Conservation (phyloP, 23 tunicate species). For the Trididemnum clinides region DNA sequence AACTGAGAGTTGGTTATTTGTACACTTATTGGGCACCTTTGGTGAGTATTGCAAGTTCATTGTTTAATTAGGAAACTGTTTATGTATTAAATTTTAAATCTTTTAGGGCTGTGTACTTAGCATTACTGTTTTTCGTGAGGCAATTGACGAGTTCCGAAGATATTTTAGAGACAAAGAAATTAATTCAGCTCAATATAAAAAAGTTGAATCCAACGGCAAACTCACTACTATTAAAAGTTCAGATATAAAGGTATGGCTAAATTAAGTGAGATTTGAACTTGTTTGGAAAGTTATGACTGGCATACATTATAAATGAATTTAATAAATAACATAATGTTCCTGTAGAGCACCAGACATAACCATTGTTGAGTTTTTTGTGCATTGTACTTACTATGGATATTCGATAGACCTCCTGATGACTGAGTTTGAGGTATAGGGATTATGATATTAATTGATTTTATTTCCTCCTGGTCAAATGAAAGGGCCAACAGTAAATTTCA, state of each 20-base stretch:
- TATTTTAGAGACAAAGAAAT: constrained; percentile 85
- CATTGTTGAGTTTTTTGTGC: too few relatives aligned
- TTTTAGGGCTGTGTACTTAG: constrained; percentile 80
- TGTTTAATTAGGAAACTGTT: background rate
- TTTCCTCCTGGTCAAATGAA: too few relatives aligned
- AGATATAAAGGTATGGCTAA: constrained; percentile 41
- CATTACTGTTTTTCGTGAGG: constrained; percentile 85
- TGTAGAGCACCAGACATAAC: too few relatives aligned
- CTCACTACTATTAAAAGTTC: constrained; percentile 33
- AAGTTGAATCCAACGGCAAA: constrained; percentile 53
- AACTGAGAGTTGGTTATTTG: constrained; percentile 75
- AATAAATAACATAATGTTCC: too few relatives aligned
- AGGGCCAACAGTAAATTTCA: too few relatives aligned
- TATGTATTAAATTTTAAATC: background rate
- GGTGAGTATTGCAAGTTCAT: constrained; percentile 32
- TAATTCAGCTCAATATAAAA: constrained; percentile 66
- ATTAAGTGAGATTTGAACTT: too few relatives aligned
- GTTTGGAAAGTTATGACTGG: too few relatives aligned
- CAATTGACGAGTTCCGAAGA: constrained; percentile 66
- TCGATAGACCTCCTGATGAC: too few relatives aligned
- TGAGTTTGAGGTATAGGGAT: too few relatives aligned
- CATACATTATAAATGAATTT: too few relatives aligned
- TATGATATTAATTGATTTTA: too few relatives aligned
- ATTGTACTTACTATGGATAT: too few relatives aligned
- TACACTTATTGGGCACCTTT: constrained; percentile 96